phyloP scores from a whole-genome alignment of 2,888 invertebrate species.

The Hemaris fuciformis region DNA sequence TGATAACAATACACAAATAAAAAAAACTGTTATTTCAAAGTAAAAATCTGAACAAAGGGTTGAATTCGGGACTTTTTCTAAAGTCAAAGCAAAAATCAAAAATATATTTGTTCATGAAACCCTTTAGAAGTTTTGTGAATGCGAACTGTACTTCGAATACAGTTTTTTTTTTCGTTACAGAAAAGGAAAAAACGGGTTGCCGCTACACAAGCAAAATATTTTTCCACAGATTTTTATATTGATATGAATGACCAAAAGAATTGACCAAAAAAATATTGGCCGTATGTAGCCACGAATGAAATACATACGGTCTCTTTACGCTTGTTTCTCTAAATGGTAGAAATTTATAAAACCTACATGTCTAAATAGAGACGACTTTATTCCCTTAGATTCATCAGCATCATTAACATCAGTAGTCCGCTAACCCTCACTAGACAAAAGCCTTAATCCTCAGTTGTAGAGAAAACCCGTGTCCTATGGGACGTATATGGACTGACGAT shows the following conservation, averaged over 20 bases:
- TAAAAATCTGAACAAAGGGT: not conserved
- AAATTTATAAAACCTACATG: not conserved
- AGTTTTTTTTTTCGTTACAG: not conserved
- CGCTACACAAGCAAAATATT: not conserved
- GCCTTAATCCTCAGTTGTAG: too few species aligned
- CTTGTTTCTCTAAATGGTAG: too few species aligned
- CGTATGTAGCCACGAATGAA: not conserved
- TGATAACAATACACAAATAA: too few species aligned
- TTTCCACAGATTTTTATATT: not conserved
- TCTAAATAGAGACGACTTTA: too few species aligned
- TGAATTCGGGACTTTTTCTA: not conserved
- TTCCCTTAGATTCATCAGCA: too few species aligned
- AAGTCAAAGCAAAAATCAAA: not conserved
- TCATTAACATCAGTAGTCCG: too few species aligned
- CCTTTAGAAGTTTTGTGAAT: not conserved
- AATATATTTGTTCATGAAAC: not conserved
- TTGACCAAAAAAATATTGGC: too few species aligned
- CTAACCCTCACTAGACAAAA: too few species aligned
- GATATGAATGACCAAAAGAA: not conserved
- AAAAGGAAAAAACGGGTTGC: not conserved
- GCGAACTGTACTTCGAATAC: not conserved
- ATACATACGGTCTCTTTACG: not conserved
- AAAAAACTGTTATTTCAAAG: too few species aligned
- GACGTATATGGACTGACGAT: too few species aligned
- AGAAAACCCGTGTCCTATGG: too few species aligned